Evolutionary conservation across 2,797 vertebrate species (phyloP).

Genomic region (Eurystomus glaucurus): DNA sequence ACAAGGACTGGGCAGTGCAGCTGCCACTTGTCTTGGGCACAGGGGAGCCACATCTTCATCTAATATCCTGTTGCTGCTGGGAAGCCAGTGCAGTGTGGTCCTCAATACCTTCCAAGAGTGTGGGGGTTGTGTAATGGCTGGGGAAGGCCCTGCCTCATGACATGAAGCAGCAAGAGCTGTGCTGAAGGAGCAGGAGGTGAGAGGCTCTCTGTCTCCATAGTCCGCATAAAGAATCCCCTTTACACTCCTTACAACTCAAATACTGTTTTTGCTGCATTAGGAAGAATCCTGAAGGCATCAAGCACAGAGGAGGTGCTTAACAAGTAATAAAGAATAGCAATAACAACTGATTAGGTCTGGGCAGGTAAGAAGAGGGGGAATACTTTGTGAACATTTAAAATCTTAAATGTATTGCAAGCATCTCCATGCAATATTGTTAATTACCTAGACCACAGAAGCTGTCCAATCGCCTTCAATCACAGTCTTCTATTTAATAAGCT

Average conservation of each 20-base stretch:
- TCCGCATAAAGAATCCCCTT: not conserved
- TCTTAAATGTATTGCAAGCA: slow-evolving; percentile 26
- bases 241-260: not conserved
- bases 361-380: slow-evolving; percentile 33
- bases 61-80: not conserved
- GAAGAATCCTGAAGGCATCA: not conserved
- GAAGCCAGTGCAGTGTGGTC: accelerated
- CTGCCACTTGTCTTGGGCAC: not conserved
- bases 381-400: slow-evolving; percentile 57
- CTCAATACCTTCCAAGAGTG: accelerated
- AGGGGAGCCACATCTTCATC: not conserved
- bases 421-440: slow-evolving; percentile 23
- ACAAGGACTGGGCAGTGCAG: accelerated
- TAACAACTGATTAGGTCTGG: slow-evolving; percentile 64
- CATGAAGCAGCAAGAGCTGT: not conserved
- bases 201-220: not conserved
- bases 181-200: not conserved
- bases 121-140: accelerated
- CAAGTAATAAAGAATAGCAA: slow-evolving; percentile 57
- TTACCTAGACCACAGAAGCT: slow-evolving; percentile 48
- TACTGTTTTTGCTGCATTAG: not conserved
- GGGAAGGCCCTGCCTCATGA: not conserved
- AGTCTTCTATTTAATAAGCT: slow-evolving; percentile 47
- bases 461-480: slow-evolving; percentile 35
- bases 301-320: not conserved